Evolutionary conservation across 2,797 vertebrate species (phyloP).

Genomic region (Vipera latastei): DNA sequence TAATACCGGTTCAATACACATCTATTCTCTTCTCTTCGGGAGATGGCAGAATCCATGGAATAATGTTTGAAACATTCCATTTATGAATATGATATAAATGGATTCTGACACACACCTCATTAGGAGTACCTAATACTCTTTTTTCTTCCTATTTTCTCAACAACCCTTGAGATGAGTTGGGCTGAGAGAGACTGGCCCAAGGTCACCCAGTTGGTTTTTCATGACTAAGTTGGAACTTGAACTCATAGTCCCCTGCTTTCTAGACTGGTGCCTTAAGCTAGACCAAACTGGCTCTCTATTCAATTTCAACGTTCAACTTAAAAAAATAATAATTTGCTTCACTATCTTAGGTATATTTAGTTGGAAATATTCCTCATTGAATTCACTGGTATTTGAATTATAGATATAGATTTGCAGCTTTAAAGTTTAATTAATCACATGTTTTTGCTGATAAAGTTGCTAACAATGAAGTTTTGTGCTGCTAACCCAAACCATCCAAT

Average conservation of each 20-base stretch:
- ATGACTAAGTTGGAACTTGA: background rate
- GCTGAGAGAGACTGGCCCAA: background rate
- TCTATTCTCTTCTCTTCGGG: too few species aligned
- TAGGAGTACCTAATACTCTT: too few species aligned
- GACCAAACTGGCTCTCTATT: background rate
- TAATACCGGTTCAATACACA: too few species aligned
- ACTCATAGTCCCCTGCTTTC: background rate
- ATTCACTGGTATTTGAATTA: background rate
- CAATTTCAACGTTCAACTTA: background rate
- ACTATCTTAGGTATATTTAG: background rate
- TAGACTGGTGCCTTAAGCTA: background rate
- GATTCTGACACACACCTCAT: too few species aligned
- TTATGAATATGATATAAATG: too few species aligned
- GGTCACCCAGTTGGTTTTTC: background rate
- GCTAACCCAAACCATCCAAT: background rate
- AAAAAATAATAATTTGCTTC: background rate
- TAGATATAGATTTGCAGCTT: background rate
- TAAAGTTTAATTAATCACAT: background rate
- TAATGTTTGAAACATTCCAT: too few species aligned
- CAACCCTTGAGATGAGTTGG: background rate
- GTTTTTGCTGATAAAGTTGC: background rate
- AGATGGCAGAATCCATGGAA: too few species aligned
- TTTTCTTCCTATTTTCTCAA: background rate
- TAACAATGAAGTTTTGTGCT: constrained; percentile 13
- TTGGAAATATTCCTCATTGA: background rate